phyloP scores from a whole-genome alignment of 2,888 invertebrate genomes.

The Sylvicola fuscatus region DNA sequence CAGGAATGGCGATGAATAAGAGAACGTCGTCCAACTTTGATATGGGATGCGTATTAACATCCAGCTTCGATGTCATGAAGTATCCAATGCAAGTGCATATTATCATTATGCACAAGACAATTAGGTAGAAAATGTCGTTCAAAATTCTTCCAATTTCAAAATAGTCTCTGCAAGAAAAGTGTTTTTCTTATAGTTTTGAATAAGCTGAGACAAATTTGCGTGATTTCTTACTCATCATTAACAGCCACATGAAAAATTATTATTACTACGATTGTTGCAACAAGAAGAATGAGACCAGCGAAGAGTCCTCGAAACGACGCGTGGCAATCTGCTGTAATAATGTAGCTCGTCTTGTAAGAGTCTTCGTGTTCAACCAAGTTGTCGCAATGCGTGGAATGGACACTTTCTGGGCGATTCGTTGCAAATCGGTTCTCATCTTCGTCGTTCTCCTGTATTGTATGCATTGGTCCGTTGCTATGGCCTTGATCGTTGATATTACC shows the following conservation, averaged over 20 bases:
- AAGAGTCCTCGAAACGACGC: constrained; percentile 57
- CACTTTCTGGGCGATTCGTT: not conserved
- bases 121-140: constrained; percentile 30
- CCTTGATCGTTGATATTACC: constrained; percentile 8
- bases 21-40: constrained; percentile 47
- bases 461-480: constrained; percentile 12
- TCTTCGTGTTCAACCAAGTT: constrained; percentile 26
- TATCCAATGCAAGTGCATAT: constrained; percentile 36
- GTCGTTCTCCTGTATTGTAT: constrained; percentile 7
- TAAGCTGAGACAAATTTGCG: constrained; percentile 1
- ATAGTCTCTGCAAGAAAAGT: constrained; percentile 22
- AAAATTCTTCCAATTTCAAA: constrained; percentile 28
- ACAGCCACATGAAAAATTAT: constrained; percentile 37
- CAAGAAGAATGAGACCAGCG: constrained; percentile 29
- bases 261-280: constrained; percentile 34
- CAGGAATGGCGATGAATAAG: constrained; percentile 48
- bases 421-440: not conserved
- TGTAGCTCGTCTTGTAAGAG: constrained; percentile 32
- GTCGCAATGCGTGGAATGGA: constrained; percentile 4
- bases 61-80: constrained; percentile 39
- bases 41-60: constrained; percentile 40
- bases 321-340: constrained; percentile 52
- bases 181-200: constrained; percentile 4
- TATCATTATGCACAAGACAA: constrained; percentile 34
- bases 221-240: constrained; percentile 30